These are phyloP conservation scores for Leptarthrus brevirostris DNA, from an alignment of 2,888 invertebrate genomes.

Conservation along the genomic window DNA sequence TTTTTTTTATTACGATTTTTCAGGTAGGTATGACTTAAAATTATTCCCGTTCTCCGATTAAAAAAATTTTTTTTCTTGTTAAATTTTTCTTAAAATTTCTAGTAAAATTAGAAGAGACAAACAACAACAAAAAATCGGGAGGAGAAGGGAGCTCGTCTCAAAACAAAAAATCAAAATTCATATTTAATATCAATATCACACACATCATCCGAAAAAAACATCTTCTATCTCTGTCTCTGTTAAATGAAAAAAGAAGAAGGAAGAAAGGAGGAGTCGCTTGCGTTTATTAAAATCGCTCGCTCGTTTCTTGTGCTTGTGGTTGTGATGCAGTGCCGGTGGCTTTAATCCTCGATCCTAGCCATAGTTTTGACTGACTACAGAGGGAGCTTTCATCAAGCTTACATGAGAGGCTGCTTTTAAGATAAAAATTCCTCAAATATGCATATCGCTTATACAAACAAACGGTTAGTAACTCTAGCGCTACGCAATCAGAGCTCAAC, in stretches of 20 bases:
- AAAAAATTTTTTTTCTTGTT: too few relatives aligned
- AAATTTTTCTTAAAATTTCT: slow-evolving; percentile 33
- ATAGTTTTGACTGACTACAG: slow-evolving; percentile 27
- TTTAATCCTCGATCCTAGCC: slow-evolving; percentile 51
- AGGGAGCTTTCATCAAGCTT: slow-evolving; percentile 43
- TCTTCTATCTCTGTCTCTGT: neutral
- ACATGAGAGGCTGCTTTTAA: slow-evolving; percentile 49
- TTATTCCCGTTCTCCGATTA: slow-evolving; percentile 37
- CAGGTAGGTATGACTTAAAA: neutral
- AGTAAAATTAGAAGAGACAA: slow-evolving; percentile 31
- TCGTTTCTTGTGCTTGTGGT: slow-evolving; percentile 7
- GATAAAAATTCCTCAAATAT: slow-evolving; percentile 48
- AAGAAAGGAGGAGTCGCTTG: neutral
- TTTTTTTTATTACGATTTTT: slow-evolving; percentile 29
- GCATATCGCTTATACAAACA: slow-evolving; percentile 50
- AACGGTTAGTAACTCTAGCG: slow-evolving; percentile 51
- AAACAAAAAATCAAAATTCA: slow-evolving; percentile 44
- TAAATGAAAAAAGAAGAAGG: slow-evolving; percentile 32
- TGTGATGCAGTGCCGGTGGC: slow-evolving; percentile 48
- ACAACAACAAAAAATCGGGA: slow-evolving; percentile 16
- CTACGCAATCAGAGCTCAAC: slow-evolving; percentile 48
- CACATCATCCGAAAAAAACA: slow-evolving; percentile 51
- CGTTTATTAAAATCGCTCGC: too few relatives aligned
- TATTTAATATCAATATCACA: slow-evolving; percentile 50
- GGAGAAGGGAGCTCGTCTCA: slow-evolving; percentile 37